Percentiles rank a stretch among this genome's conserved stretches.
phyloP scores from a whole-genome alignment of 2,888 invertebrate species.

The Ormyrus pomaceus region DNA sequence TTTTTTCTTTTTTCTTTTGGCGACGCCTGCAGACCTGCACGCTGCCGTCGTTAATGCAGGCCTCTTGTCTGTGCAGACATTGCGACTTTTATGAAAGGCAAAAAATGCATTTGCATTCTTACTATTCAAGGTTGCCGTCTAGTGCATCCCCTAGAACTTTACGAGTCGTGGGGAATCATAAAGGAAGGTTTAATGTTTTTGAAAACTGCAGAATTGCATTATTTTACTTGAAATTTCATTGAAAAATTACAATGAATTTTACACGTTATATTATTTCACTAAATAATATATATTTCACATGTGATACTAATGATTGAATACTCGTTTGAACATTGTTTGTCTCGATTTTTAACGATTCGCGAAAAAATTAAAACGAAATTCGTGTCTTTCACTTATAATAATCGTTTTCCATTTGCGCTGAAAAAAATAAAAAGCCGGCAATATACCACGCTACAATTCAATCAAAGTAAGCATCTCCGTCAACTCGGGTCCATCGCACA shows the following conservation, averaged over 20 bases:
- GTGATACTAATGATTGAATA: too few species aligned
- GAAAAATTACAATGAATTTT: too few species aligned
- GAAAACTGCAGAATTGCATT: too few species aligned
- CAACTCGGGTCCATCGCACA: conserved; percentile 13
- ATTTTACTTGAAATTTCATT: too few species aligned
- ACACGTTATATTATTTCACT: too few species aligned
- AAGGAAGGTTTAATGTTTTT: too few species aligned
- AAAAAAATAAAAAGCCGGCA: not conserved
- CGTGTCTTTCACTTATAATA: too few species aligned
- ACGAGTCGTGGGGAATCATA: not conserved
- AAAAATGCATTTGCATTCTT: conserved; percentile 50
- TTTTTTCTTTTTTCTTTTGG: conserved; percentile 6
- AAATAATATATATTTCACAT: too few species aligned
- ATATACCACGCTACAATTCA: conserved; percentile 21
- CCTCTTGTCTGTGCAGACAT: conserved; percentile 18
- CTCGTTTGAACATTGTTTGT: too few species aligned
- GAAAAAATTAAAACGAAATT: too few species aligned
- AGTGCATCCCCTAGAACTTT: not conserved
- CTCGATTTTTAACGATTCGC: too few species aligned
- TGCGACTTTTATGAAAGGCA: conserved; percentile 20
- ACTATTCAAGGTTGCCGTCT: not conserved
- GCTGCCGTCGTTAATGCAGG: conserved; percentile 22
- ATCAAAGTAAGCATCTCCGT: conserved; percentile 41
- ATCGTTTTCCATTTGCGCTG: too few species aligned
- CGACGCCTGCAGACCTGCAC: not conserved